Percentiles rank a stretch among this genome's conserved stretches.
phyloP scores from a whole-genome alignment of 2,888 invertebrate genomes.

The Drosophila recens region DNA sequence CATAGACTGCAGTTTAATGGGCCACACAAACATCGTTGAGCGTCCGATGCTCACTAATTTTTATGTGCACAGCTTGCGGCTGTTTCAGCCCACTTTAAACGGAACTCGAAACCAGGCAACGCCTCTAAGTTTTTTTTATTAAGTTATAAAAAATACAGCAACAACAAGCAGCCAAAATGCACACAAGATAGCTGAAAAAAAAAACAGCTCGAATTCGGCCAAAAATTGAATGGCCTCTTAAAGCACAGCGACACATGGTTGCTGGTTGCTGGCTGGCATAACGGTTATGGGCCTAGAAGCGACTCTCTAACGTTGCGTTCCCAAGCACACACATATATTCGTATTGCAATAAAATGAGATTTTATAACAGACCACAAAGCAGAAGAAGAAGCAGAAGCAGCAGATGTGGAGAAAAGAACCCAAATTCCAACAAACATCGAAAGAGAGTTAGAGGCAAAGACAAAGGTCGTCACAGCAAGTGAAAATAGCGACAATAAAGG shows the following conservation, averaged over 20 bases:
- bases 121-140: constrained; percentile 63
- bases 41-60: constrained; percentile 62
- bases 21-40: constrained; percentile 54
- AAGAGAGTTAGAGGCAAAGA: constrained; percentile 32
- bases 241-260: constrained; percentile 29
- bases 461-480: constrained; percentile 62
- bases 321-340: constrained; percentile 28
- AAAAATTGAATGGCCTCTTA: constrained; percentile 43
- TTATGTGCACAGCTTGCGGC: constrained; percentile 64
- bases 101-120: constrained; percentile 63
- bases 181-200: constrained; percentile 26
- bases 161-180: constrained; percentile 15
- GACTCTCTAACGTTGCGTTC: constrained; percentile 34
- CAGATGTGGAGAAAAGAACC: constrained; percentile 10
- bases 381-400: not conserved
- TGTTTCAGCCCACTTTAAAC: constrained; percentile 70
- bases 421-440: constrained; percentile 37
- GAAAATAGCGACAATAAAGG: constrained; percentile 62
- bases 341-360: constrained; percentile 76
- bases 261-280: constrained; percentile 46
- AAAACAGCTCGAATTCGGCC: constrained; percentile 42
- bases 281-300: constrained; percentile 58
- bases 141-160: constrained; percentile 70
- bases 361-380: constrained; percentile 56
- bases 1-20: constrained; percentile 66